These are phyloP conservation scores for Hemicentrotus pulcherrimus DNA, from an alignment of 35 echinoderm and acorn worm genomes.

Conservation along the genomic window DNA sequence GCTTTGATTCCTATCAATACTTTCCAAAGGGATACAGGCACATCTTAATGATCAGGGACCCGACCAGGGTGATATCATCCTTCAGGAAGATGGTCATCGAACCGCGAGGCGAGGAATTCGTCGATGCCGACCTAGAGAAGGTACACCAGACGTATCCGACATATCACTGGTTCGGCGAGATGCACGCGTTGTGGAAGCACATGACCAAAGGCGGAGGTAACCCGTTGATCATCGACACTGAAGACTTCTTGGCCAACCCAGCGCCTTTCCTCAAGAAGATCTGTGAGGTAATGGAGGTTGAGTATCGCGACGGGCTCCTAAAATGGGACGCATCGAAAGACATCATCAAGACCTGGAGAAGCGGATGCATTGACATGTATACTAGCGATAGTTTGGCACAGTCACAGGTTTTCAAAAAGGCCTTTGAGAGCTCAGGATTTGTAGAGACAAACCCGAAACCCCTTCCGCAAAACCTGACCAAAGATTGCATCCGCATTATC, in stretches of 20 bases:
- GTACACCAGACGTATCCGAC: not conserved
- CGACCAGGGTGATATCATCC: not conserved
- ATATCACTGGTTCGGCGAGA: conserved; percentile 20
- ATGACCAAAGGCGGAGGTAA: not conserved
- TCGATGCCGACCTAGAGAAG: not conserved
- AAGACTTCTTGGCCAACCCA: conserved; percentile 40
- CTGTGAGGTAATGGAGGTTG: conserved; percentile 25
- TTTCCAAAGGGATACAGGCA: not conserved
- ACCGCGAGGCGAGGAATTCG: not conserved
- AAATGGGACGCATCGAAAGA: conserved; percentile 37
- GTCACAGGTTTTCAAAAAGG: not conserved
- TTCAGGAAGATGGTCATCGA: not conserved
- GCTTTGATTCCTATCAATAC: conserved; percentile 12
- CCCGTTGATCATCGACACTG: conserved; percentile 51
- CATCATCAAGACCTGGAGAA: not conserved
- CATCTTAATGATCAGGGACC: not conserved
- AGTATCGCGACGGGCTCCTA: conserved; percentile 35
- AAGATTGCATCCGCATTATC: not conserved
- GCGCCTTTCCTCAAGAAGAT: conserved; percentile 1
- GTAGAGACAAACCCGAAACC: not conserved
- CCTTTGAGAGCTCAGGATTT: not conserved
- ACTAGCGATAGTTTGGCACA: not conserved
- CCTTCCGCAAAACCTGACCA: not conserved
- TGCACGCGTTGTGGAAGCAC: conserved; percentile 32
- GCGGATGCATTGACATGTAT: not conserved